phyloP scores from a whole-genome alignment of 2,888 invertebrate genomes.

The Agelastica alni region DNA sequence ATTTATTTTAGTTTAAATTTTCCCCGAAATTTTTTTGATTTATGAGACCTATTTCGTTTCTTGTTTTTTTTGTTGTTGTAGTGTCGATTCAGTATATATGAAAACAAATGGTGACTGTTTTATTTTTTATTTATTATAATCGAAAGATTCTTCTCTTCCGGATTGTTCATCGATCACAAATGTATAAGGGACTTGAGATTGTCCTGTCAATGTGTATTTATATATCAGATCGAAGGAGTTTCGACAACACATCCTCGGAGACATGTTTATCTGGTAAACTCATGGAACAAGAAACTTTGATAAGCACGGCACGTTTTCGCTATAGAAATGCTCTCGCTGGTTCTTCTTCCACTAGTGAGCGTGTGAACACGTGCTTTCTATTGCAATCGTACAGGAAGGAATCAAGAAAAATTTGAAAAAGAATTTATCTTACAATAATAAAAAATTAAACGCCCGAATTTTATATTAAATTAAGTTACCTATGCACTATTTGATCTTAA shows the following conservation, averaged over 20 bases:
- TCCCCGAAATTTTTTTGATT: no score
- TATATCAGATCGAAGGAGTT: background rate
- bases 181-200: background rate
- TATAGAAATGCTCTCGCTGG: conserved; percentile 21
- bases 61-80: no score
- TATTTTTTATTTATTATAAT: background rate
- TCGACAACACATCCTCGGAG: conserved; percentile 21
- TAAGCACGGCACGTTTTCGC: conserved; percentile 29
- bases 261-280: conserved; percentile 27
- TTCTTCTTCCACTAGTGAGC: conserved; percentile 13
- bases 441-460: no score
- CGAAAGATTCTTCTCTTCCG: background rate
- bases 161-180: conserved; percentile 1
- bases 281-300: conserved; percentile 22
- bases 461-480: no score
- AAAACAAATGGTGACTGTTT: background rate
- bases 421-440: background rate
- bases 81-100: no score
- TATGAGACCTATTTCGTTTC: no score
- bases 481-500: no score
- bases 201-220: conserved; percentile 24
- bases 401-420: conserved; percentile 13
- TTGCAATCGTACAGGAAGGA: conserved; percentile 15
- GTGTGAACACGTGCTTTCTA: conserved; percentile 22
- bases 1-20: no score